Percentiles rank a stretch among this genome's conserved stretches.
phyloP scores from a whole-genome alignment of 2,888 invertebrate species.

The Chloromyia formosa region DNA sequence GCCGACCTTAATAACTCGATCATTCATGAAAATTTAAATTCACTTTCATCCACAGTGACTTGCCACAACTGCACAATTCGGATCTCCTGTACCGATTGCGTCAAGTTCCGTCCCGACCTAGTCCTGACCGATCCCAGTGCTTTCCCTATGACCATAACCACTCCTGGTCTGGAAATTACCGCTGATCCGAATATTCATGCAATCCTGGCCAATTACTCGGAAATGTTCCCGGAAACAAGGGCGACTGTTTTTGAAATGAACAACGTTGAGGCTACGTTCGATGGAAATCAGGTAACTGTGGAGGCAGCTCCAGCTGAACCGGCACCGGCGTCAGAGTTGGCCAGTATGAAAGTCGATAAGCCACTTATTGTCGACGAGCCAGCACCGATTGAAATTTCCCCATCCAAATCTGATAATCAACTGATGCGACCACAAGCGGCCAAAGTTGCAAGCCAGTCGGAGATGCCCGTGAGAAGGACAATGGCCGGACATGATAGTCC shows the following conservation, averaged over 20 bases:
- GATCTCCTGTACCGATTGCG: constrained; percentile 46
- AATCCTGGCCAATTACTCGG: not conserved
- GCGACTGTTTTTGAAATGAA: not conserved
- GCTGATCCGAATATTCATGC: not conserved
- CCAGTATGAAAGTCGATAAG: not conserved
- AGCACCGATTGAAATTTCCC: not conserved
- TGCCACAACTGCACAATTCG: constrained; percentile 56
- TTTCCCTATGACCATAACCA: not conserved
- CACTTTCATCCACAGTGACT: constrained; percentile 51
- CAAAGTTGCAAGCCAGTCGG: not conserved
- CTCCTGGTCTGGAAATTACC: constrained; percentile 1
- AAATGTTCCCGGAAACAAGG: not conserved
- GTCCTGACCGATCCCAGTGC: not conserved
- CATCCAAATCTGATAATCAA: not conserved
- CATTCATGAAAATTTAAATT: too few relatives aligned
- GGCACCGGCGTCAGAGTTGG: not conserved
- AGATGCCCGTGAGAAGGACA: not conserved
- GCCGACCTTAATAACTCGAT: too few relatives aligned
- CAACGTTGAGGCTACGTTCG: not conserved
- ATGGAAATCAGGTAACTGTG: not conserved
- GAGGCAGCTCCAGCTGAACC: not conserved
- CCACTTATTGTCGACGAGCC: constrained; percentile 3
- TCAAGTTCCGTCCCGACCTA: constrained; percentile 19
- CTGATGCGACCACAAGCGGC: not conserved
- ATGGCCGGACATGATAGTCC: constrained; percentile 4